phyloP scores from a whole-genome alignment of 1,140 invertebrate species.

The Chrysoperla carnea region DNA sequence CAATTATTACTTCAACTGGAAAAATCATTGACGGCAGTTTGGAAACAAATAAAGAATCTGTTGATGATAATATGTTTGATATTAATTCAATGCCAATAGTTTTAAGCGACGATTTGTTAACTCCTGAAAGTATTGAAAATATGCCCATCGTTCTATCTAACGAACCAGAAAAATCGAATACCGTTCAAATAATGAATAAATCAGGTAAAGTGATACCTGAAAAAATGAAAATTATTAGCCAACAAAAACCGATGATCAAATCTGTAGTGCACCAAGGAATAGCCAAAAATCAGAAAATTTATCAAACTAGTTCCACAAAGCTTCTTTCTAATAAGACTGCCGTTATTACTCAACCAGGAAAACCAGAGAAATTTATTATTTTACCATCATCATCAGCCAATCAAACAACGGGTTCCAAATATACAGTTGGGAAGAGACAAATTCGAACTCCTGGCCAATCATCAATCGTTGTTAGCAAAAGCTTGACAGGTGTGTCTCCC shows the following conservation, averaged over 20 bases:
- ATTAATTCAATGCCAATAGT: slow-evolving; percentile 58
- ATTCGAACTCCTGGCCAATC: slow-evolving; percentile 27
- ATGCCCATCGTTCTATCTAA: slow-evolving; percentile 46
- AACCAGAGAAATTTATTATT: slow-evolving; percentile 39
- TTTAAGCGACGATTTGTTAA: slow-evolving; percentile 42
- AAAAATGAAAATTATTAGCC: slow-evolving; percentile 14
- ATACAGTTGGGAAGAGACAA: slow-evolving; percentile 13
- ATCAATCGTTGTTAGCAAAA: slow-evolving; percentile 25
- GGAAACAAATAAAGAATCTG: slow-evolving; percentile 1
- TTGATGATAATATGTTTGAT: slow-evolving; percentile 43
- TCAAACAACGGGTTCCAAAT: slow-evolving; percentile 7
- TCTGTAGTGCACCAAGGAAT: slow-evolving; percentile 8
- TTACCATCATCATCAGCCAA: slow-evolving; percentile 27
- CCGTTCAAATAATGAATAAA: slow-evolving; percentile 18
- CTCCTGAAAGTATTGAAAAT: slow-evolving; percentile 38
- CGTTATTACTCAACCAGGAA: slow-evolving; percentile 18
- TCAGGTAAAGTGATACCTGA: slow-evolving; percentile 16
- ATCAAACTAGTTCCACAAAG: slow-evolving; percentile 6
- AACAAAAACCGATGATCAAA: slow-evolving; percentile 6
- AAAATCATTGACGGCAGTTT: background rate
- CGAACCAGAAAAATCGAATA: slow-evolving; percentile 24
- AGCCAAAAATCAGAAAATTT: slow-evolving; percentile 3
- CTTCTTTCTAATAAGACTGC: slow-evolving; percentile 9
- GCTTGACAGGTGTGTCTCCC: slow-evolving; percentile 15
- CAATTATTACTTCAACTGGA: slow-evolving; percentile 6